These are phyloP conservation scores for Centropus unirufus DNA, from an alignment of 2,113 vertebrate species.

Conservation along the genomic window DNA sequence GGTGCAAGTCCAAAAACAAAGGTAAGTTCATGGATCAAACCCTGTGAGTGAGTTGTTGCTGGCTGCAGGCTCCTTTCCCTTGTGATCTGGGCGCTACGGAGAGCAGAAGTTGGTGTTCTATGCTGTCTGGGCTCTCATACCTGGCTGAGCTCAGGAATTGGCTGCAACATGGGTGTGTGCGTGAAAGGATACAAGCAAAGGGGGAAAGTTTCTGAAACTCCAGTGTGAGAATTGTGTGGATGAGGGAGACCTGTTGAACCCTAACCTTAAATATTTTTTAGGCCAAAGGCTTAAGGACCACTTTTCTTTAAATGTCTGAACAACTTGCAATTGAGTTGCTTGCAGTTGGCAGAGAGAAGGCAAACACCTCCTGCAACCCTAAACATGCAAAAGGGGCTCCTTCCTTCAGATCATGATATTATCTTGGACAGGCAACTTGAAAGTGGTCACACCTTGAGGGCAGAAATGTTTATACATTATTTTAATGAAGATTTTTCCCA, in stretches of 20 bases:
- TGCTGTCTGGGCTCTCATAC: neutral
- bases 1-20: constrained; percentile 7
- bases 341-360: neutral
- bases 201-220: neutral
- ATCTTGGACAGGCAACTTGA: rapidly evolving
- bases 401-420: neutral
- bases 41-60: rapidly evolving
- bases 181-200: neutral
- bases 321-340: neutral
- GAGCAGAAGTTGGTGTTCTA: neutral
- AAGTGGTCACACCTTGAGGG: neutral
- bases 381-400: rapidly evolving
- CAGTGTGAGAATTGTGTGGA: neutral
- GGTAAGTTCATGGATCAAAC: constrained; percentile 17
- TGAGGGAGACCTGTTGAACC: neutral
- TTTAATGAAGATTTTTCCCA: neutral
- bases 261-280: neutral
- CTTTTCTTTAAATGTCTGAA: neutral
- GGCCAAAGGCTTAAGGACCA: neutral
- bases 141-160: neutral
- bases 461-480: neutral
- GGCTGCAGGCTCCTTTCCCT: neutral
- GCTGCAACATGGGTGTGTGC: rapidly evolving
- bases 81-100: rapidly evolving
- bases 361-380: neutral